phyloP scores from a whole-genome alignment of 2,797 vertebrate genomes.

The Gadopsis marmoratus region DNA sequence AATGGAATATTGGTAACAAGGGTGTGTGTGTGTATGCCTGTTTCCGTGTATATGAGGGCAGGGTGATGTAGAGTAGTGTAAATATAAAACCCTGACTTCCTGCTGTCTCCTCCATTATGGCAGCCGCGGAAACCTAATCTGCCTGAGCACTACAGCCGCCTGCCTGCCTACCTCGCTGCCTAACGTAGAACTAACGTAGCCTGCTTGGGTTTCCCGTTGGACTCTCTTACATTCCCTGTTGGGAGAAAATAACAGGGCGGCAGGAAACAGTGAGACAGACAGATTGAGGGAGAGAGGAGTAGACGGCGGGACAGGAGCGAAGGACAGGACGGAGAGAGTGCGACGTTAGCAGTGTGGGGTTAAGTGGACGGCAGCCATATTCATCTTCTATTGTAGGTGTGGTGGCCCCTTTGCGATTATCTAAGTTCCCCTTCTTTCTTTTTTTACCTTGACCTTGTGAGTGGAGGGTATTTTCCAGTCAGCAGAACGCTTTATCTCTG shows the following conservation, averaged over 20 bases:
- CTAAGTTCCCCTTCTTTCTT: constrained; percentile 90
- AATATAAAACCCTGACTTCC: constrained; percentile 83
- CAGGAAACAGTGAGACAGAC: constrained; percentile 43
- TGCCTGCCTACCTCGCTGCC: constrained; percentile 55
- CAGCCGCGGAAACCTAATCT: constrained; percentile 82
- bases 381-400: constrained; percentile 89
- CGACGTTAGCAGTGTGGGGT: constrained; percentile 21
- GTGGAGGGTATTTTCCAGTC: constrained; percentile 98
- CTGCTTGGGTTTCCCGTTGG: constrained; percentile 45
- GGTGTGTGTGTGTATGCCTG: constrained; percentile 28
- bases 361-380: constrained; percentile 81
- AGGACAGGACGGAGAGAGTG: constrained; percentile 36
- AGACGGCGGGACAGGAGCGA: constrained; percentile 20
- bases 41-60: constrained; percentile 59
- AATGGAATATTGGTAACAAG: constrained; percentile 43
- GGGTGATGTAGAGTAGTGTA: constrained; percentile 82
- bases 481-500: constrained; percentile 99
- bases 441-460: constrained; percentile 98
- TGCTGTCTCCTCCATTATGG: constrained; percentile 80
- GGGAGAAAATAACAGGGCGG: constrained; percentile 45
- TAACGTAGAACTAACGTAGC: background rate
- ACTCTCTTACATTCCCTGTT: constrained; percentile 29
- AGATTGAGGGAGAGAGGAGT: constrained; percentile 44
- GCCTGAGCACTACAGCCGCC: constrained; percentile 70
- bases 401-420: constrained; percentile 88